phyloP scores from a whole-genome alignment of 2,113 vertebrate species.

The Sterna hirundo region DNA sequence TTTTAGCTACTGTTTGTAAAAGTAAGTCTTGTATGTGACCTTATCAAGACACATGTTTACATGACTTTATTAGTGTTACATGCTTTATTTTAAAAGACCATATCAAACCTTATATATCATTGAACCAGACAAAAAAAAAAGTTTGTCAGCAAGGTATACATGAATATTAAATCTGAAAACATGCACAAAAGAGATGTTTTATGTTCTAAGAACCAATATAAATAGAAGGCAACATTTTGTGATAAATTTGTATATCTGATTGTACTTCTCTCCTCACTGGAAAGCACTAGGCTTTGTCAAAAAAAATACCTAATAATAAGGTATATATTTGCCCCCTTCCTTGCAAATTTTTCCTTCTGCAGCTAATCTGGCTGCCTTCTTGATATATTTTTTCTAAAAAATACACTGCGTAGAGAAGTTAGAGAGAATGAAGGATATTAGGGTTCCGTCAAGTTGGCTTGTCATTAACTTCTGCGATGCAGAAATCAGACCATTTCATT shows the following conservation, averaged over 20 bases:
- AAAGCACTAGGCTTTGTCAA: background rate
- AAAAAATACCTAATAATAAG: background rate
- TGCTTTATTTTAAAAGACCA: background rate
- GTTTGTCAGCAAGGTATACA: background rate
- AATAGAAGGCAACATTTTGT: background rate
- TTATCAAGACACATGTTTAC: background rate
- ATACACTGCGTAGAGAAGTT: background rate
- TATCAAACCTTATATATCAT: background rate
- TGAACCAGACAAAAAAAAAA: background rate
- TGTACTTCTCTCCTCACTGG: background rate
- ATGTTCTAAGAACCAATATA: background rate
- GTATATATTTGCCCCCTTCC: background rate
- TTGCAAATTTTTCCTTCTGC: background rate
- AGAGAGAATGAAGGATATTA: background rate
- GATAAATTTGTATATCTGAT: background rate
- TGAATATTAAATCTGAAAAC: background rate
- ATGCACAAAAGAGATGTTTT: background rate
- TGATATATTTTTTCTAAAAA: background rate
- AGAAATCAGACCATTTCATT: background rate
- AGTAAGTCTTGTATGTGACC: background rate
- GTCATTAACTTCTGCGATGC: background rate
- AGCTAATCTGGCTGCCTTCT: background rate
- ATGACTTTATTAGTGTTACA: background rate
- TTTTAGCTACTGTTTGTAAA: background rate
- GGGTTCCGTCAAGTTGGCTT: background rate